Evolutionary conservation across 1,140 invertebrate genomes (phyloP).

Genomic region (Zaprionus davidi): DNA sequence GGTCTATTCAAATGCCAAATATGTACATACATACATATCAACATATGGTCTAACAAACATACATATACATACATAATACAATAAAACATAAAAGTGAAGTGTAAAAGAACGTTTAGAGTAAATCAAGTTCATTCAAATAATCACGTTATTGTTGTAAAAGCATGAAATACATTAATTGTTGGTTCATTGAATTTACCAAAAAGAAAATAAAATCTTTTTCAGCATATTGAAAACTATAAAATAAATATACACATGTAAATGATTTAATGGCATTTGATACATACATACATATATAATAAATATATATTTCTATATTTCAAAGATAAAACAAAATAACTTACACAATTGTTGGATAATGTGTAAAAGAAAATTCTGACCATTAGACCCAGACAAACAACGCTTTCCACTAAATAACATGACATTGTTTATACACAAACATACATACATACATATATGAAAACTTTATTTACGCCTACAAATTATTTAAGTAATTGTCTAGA

Average conservation of each 20-base stretch:
- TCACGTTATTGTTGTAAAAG: constrained; percentile 70
- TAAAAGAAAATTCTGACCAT: constrained; percentile 3
- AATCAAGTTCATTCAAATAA: constrained; percentile 29
- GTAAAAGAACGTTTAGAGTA: background rate
- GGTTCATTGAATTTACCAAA: constrained; percentile 71
- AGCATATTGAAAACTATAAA: constrained; percentile 5
- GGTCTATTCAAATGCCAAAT: too few species aligned
- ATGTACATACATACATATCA: too few species aligned
- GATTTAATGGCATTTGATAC: constrained; percentile 1
- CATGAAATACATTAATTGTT: constrained; percentile 60
- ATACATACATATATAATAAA: constrained; percentile 37
- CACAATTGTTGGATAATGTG: too few species aligned
- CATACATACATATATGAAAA: background rate
- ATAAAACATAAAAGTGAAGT: too few species aligned
- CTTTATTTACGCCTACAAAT: too few species aligned
- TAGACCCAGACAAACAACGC: constrained; percentile 24
- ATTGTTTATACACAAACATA: background rate
- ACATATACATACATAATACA: constrained; percentile 46
- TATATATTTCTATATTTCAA: constrained; percentile 24
- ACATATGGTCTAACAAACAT: background rate
- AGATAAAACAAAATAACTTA: too few species aligned
- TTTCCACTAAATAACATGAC: constrained; percentile 23
- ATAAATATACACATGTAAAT: constrained; percentile 44
- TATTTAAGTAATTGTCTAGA: too few species aligned
- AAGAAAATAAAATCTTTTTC: background rate